Evolutionary conservation across 2,888 invertebrate genomes (phyloP).

Genomic region (Altica lythri): DNA sequence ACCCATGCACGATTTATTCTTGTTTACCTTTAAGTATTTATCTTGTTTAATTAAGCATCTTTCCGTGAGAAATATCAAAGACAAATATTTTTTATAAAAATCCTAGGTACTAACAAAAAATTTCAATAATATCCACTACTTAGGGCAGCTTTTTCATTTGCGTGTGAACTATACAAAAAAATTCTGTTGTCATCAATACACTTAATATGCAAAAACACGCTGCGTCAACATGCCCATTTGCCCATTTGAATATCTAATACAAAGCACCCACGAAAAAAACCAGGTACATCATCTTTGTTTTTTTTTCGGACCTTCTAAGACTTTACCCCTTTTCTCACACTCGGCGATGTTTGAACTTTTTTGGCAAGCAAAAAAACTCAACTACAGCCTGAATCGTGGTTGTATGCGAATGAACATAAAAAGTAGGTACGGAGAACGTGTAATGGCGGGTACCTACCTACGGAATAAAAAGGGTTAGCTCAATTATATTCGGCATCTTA

Average conservation of each 20-base stretch:
- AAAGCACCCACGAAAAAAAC: constrained; percentile 55
- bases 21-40: no score
- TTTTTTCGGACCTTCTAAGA: constrained; percentile 50
- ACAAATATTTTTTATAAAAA: neutral
- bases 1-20: no score
- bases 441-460: constrained; percentile 1
- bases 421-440: constrained; percentile 32
- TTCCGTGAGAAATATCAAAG: no score
- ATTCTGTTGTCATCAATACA: constrained; percentile 46
- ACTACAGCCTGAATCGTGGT: constrained; percentile 37
- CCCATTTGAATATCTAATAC: constrained; percentile 47
- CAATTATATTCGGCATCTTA: constrained; percentile 8
- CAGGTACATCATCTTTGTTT: constrained; percentile 51
- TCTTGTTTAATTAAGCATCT: no score
- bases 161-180: constrained; percentile 56
- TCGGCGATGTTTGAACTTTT: constrained; percentile 43
- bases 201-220: constrained; percentile 59
- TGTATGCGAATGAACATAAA: constrained; percentile 37
- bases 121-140: constrained; percentile 22
- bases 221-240: constrained; percentile 53
- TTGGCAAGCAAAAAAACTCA: constrained; percentile 47
- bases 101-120: constrained; percentile 23
- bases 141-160: constrained; percentile 46
- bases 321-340: constrained; percentile 53
- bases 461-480: constrained; percentile 14